Conservation (phyloP, 35 echinoderm and acorn worm genomes). For the Ophiothrix spiculata region DNA sequence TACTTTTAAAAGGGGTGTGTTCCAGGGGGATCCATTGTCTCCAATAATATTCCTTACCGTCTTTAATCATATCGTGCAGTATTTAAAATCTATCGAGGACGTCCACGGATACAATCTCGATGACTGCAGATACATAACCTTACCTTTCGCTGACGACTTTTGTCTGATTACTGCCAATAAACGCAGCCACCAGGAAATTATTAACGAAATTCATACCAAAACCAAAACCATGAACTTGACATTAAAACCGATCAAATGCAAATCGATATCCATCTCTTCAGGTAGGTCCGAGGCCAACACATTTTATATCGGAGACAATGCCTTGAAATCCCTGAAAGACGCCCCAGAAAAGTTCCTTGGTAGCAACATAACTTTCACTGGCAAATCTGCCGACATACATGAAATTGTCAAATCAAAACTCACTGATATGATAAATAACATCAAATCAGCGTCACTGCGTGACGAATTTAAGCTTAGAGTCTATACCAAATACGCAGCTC, state of each 20-base stretch:
- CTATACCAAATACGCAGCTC: no score
- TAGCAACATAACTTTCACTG: not conserved
- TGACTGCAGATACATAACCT: not conserved
- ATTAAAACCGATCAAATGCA: not conserved
- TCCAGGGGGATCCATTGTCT: conserved; percentile 33
- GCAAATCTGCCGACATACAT: not conserved
- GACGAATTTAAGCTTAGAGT: no score
- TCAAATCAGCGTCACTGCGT: no score
- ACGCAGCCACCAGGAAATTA: not conserved
- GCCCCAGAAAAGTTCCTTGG: conserved; percentile 29
- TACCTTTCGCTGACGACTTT: not conserved
- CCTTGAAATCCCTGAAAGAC: conserved; percentile 2
- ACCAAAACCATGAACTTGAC: conserved; percentile 9
- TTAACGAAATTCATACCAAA: not conserved
- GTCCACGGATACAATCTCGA: not conserved
- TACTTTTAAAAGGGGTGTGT: conserved; percentile 26
- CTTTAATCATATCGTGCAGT: not conserved
- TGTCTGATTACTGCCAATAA: not conserved
- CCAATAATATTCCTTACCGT: not conserved
- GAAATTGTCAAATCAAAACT: no score
- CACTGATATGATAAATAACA: no score
- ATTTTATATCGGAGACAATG: not conserved
- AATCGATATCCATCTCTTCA: not conserved
- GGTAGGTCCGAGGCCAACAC: not conserved
- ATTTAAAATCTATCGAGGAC: not conserved